Conservation (phyloP, 2,797 vertebrate genomes). For the Erithacus rubecula region DNA sequence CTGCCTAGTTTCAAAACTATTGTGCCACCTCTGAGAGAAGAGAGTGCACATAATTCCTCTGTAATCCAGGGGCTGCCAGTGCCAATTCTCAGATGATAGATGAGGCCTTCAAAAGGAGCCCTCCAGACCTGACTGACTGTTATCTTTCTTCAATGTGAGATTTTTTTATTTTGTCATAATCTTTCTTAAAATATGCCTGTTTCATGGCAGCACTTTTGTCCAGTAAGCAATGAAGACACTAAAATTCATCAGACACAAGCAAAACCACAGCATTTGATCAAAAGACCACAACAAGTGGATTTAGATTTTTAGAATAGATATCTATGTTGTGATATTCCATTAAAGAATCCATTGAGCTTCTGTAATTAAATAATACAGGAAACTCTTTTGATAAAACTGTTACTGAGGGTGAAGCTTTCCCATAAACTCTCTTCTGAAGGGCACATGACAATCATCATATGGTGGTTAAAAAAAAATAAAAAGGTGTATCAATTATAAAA, state of each 20-base stretch:
- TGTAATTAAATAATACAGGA: not conserved
- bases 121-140: not conserved
- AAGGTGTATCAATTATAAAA: not conserved
- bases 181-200: not conserved
- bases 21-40: slow-evolving; percentile 21
- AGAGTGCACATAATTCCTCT: slow-evolving; percentile 7
- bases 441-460: not conserved
- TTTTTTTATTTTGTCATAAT: not conserved
- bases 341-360: not conserved
- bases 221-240: not conserved
- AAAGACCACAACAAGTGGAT: not conserved
- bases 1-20: slow-evolving; percentile 75
- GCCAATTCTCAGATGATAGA: not conserved
- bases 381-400: not conserved
- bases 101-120: not conserved
- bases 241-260: not conserved
- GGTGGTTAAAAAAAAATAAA: not conserved
- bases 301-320: not conserved
- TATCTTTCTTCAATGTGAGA: not conserved
- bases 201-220: not conserved
- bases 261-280: not conserved
- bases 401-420: not conserved
- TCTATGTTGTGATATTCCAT: not conserved
- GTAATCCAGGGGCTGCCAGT: not conserved
- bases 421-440: not conserved